These are phyloP conservation scores for Pardalotus punctatus DNA, from an alignment of 2,113 vertebrate species.

Conservation along the genomic window DNA sequence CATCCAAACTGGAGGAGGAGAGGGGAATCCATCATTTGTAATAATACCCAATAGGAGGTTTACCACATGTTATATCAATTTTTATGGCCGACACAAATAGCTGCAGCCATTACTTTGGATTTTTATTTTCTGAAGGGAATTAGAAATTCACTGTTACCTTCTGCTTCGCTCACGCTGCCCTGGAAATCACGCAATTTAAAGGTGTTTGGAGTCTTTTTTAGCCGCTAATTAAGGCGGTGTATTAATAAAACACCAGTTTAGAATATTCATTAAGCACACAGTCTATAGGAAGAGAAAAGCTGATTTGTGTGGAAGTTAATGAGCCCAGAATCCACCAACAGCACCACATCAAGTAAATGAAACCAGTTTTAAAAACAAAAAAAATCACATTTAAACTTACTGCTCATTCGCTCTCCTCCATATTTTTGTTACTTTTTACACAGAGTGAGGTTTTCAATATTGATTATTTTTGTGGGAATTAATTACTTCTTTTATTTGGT, in stretches of 20 bases:
- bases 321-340: background rate
- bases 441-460: background rate
- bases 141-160: slow-evolving; percentile 51
- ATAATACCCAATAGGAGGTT: slow-evolving; percentile 73
- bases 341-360: background rate
- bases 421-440: background rate
- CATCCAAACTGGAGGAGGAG: slow-evolving; percentile 50
- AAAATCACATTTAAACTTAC: background rate
- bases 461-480: background rate
- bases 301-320: slow-evolving; percentile 16
- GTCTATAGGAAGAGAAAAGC: background rate
- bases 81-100: slow-evolving; percentile 69
- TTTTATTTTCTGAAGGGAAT: slow-evolving; percentile 71
- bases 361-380: background rate
- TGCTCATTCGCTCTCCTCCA: background rate
- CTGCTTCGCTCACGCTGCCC: slow-evolving; percentile 24
- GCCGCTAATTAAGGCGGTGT: slow-evolving; percentile 11
- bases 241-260: slow-evolving; percentile 46
- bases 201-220: slow-evolving; percentile 19
- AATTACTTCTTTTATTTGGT: background rate
- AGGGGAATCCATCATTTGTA: slow-evolving; percentile 66
- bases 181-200: slow-evolving; percentile 29
- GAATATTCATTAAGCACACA: slow-evolving; percentile 27
- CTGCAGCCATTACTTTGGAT: slow-evolving; percentile 67
- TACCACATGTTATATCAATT: slow-evolving; percentile 69